Percentiles rank a stretch among this genome's conserved stretches.
Conservation (phyloP, 2,888 invertebrate species). For the Nymphalis c-album region DNA sequence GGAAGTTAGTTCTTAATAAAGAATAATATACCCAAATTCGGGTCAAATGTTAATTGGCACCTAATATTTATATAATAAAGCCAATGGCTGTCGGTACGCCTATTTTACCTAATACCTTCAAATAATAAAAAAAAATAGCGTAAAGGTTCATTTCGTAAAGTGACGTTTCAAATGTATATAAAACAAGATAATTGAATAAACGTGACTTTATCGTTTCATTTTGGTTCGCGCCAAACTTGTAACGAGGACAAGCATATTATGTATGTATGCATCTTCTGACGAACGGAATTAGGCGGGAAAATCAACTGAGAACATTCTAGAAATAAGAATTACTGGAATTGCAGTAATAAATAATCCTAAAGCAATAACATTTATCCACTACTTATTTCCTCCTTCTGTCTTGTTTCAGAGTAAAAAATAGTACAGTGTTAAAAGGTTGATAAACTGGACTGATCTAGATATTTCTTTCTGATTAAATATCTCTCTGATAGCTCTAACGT, state of each 20-base stretch:
- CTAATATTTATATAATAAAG: too few species aligned
- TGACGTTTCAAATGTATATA: too few species aligned
- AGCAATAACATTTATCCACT: slow-evolving; percentile 6
- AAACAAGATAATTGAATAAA: too few species aligned
- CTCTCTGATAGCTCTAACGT: slow-evolving; percentile 1
- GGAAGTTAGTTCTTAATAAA: too few species aligned
- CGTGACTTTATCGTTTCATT: neutral
- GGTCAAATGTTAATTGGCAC: too few species aligned
- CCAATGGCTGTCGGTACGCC: too few species aligned
- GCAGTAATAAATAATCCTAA: slow-evolving; percentile 5
- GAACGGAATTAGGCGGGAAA: neutral
- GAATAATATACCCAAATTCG: too few species aligned
- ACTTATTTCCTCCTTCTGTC: neutral
- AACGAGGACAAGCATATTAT: neutral
- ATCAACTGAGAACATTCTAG: neutral
- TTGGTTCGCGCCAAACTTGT: neutral
- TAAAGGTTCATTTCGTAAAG: too few species aligned
- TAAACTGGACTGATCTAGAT: neutral
- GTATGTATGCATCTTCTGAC: neutral
- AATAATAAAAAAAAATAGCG: too few species aligned
- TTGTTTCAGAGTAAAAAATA: slow-evolving; percentile 5
- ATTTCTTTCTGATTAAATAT: slow-evolving; percentile 1
- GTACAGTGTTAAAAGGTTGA: neutral
- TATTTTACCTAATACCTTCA: too few species aligned
- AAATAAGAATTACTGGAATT: neutral